Base-by-base conservation (phyloP, 2,797 vertebrate species). In the Dicrostonyx torquatus region DNA sequence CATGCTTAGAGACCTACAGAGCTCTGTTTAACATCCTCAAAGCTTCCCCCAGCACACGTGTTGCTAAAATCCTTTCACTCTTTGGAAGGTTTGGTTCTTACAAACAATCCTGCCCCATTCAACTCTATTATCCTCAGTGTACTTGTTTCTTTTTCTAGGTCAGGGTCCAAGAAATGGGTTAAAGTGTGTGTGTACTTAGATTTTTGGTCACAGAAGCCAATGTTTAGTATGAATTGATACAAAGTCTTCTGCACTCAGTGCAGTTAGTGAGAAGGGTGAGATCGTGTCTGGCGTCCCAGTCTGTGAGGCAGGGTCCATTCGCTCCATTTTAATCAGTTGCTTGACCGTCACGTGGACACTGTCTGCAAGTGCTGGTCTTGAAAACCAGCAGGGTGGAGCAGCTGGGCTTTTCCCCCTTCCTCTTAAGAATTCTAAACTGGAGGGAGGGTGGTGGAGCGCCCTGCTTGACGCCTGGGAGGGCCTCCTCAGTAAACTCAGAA, bases 61-160 rank as follows among this genome's bases (percentile, higher is more conserved):
- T 43, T 43, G 43, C 78, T 83, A 83, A 96, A 70, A 80, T 95
- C 15, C 80, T 78, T 83, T 79, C 12, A 75, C 26, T 48, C 0
- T 77, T 37, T 82, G 50, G 31, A 85, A 40, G n/a, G 11, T 89
- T 93, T 89, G 93, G 40, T 85, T 82, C 60, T 87, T 80, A 85
- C 2, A 68, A 14, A 85, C 2, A 68, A 12, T 9, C 2, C 31
- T 72, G 29, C 8, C 13, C 20, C 31, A 6, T 43, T 40, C 20
- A 87, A 31, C 31, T 22, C 64, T 24, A 26, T 64, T 20, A 78
- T 60, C 77, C 20, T 60, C 62, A 20, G 53, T 43, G 17, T 12
- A 5, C 37, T 0, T 11, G n/a, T 7, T 6, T 40, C n/a, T 77
- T 66, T 87, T 50, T 83, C 3, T 15, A 40, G 50, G 29, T 40